phyloP scores from a whole-genome alignment of 2,888 invertebrate genomes.

The Calameuta idolon region DNA sequence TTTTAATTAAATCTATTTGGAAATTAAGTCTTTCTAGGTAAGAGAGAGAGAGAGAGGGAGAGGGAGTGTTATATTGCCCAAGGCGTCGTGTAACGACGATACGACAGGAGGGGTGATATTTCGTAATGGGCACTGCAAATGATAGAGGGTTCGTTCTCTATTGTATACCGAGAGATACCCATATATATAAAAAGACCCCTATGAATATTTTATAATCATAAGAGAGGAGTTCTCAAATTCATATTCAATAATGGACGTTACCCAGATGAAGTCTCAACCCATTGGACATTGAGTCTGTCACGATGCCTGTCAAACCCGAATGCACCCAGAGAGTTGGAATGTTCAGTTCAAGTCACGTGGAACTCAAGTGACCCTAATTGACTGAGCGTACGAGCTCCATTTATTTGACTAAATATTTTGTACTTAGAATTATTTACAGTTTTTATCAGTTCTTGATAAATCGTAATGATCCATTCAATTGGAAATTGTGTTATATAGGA shows the following conservation, averaged over 20 bases:
- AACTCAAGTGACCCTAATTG: not conserved
- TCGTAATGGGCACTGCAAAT: constrained; percentile 24
- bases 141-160: constrained; percentile 30
- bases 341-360: not conserved
- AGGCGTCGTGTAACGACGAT: not conserved
- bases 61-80: not conserved
- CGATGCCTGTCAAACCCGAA: not conserved
- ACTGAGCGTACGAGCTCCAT: not conserved
- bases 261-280: not conserved
- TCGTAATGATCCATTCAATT: too few relatives aligned
- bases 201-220: constrained; percentile 21
- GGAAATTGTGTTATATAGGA: too few relatives aligned
- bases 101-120: constrained; percentile 17
- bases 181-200: constrained; percentile 14
- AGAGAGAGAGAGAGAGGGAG: not conserved
- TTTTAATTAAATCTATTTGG: not conserved
- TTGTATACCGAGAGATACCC: not conserved
- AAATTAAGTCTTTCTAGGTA: not conserved
- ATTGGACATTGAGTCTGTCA: not conserved
- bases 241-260: not conserved
- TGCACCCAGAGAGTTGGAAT: not conserved
- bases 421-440: not conserved
- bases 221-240: constrained; percentile 1
- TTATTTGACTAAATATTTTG: not conserved
- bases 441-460: not conserved